phyloP scores from a whole-genome alignment of 35 echinoderm and acorn worm species.

The Ophioderma brevispina region DNA sequence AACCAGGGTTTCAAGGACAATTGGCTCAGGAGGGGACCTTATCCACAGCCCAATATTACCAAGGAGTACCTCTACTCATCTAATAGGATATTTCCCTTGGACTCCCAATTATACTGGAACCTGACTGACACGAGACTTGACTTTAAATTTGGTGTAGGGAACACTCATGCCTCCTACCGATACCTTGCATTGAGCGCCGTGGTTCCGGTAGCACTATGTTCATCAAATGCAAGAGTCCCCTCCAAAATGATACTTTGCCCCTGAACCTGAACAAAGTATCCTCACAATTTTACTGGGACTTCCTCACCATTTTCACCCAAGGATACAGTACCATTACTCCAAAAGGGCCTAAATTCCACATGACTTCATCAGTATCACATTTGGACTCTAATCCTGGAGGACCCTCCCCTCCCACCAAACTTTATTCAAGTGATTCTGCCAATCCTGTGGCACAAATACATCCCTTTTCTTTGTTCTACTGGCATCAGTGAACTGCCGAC shows the following conservation, averaged over 20 bases:
- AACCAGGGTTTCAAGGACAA: slow-evolving; percentile 14
- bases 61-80: slow-evolving; percentile 27
- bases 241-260: not conserved
- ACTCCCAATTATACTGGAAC: slow-evolving; percentile 29
- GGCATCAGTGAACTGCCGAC: too few species aligned
- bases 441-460: not conserved
- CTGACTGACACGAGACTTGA: slow-evolving; percentile 20
- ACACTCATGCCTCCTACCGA: not conserved
- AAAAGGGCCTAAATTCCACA: not conserved
- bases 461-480: too few species aligned
- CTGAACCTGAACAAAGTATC: too few species aligned
- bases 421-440: not conserved
- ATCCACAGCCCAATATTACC: slow-evolving; percentile 47
- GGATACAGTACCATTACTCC: not conserved
- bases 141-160: slow-evolving; percentile 14
- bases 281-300: not conserved
- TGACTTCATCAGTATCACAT: not conserved
- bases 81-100: not conserved
- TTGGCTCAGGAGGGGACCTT: slow-evolving; percentile 7
- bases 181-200: not conserved
- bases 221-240: not conserved
- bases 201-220: not conserved
- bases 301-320: not conserved
- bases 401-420: not conserved
- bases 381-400: not conserved